These are phyloP conservation scores for Brachyistius frenatus DNA, from an alignment of 2,113 vertebrate species.

Conservation along the genomic window DNA sequence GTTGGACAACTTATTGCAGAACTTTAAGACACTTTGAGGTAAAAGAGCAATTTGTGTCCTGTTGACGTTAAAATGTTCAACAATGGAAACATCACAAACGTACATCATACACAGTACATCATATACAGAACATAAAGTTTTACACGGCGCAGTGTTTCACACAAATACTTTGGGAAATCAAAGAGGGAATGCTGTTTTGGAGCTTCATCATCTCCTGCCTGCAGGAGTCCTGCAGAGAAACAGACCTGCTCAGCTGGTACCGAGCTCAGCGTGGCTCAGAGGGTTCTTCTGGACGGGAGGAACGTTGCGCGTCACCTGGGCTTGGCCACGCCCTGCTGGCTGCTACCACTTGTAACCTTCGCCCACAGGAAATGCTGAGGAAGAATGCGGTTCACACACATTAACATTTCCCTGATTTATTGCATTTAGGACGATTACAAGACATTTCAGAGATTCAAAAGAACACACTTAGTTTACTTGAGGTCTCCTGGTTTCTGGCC, in stretches of 20 bases:
- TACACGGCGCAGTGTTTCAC: not conserved
- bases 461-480: conserved; percentile 31
- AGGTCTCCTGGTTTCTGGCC: not conserved
- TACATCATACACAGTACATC: too few species aligned
- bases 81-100: too few species aligned
- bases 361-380: not conserved
- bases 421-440: not conserved
- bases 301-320: conserved; percentile 28
- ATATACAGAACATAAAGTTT: not conserved
- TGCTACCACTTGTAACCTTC: conserved; percentile 54
- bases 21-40: too few species aligned
- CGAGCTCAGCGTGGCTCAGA: too few species aligned
- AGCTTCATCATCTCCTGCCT: too few species aligned
- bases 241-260: not conserved
- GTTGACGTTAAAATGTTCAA: too few species aligned
- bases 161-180: not conserved
- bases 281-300: too few species aligned
- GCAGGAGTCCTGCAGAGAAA: conserved; percentile 1
- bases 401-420: not conserved
- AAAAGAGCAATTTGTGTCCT: too few species aligned
- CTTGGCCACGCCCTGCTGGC: not conserved
- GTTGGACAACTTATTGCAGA: too few species aligned
- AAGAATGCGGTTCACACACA: conserved; percentile 25
- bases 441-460: not conserved
- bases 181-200: not conserved